phyloP scores from a whole-genome alignment of 2,797 vertebrate genomes.

The Zalophus californianus region DNA sequence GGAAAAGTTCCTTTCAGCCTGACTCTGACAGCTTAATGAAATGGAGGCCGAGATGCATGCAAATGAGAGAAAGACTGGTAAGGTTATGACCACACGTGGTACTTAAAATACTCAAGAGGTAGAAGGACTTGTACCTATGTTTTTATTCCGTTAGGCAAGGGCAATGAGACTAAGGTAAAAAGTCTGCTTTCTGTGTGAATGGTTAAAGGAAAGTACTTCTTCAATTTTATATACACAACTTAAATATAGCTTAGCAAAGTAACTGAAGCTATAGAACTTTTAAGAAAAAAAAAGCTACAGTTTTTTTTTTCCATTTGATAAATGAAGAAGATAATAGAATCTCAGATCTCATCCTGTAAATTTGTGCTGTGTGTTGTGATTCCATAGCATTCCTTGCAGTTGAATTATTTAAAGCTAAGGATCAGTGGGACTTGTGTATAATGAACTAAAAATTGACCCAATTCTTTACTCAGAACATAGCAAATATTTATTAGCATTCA shows the following conservation, averaged over 20 bases:
- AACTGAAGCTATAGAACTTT: neutral
- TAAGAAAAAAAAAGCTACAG: neutral
- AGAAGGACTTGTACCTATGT: neutral
- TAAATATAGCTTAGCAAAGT: neutral
- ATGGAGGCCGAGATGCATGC: constrained; percentile 69
- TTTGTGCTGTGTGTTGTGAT: neutral
- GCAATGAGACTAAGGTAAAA: neutral
- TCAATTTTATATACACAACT: neutral
- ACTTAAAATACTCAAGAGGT: neutral
- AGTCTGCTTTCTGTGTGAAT: neutral
- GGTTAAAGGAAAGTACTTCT: neutral
- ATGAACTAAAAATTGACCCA: neutral
- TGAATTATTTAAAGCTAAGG: neutral
- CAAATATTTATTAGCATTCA: neutral
- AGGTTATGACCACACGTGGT: constrained; percentile 42
- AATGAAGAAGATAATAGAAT: neutral
- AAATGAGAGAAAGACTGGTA: constrained; percentile 66
- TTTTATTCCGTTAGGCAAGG: neutral
- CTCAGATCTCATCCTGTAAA: neutral
- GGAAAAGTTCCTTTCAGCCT: constrained; percentile 82
- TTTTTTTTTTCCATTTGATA: neutral
- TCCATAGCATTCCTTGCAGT: neutral
- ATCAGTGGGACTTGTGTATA: neutral
- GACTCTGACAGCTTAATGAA: constrained; percentile 78
- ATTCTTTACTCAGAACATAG: neutral